Percentiles rank a stretch among this genome's conserved stretches.
Evolutionary conservation across 2,113 vertebrate species (phyloP).

Genomic region (Pomatostomus ruficeps): DNA sequence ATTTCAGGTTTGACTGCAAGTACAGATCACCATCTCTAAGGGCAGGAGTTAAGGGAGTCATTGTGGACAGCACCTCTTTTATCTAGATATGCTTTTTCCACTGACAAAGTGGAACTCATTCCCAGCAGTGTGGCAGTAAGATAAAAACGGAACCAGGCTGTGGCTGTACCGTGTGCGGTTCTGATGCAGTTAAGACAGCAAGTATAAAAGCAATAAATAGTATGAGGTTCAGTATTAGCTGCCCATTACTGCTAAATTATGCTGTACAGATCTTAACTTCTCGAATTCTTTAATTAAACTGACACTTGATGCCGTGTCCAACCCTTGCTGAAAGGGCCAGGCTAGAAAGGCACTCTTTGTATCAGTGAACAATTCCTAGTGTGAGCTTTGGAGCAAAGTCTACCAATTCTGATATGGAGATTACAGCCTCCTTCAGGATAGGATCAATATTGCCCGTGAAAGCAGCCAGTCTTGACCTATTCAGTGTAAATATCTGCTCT

Average conservation of each 20-base stretch:
- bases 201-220: conserved; percentile 24
- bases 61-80: conserved; percentile 18
- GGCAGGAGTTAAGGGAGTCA: neutral
- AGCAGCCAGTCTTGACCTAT: conserved; percentile 4
- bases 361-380: neutral
- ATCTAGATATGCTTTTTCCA: conserved; percentile 8
- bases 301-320: neutral
- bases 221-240: conserved; percentile 17
- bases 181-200: conserved; percentile 10
- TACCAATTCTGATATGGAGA: neutral
- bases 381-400: neutral
- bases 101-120: conserved; percentile 21
- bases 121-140: conserved; percentile 7
- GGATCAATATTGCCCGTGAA: neutral
- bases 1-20: neutral
- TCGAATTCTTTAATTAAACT: neutral
- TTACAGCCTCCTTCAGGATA: neutral
- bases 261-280: neutral
- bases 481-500: neutral
- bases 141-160: neutral
- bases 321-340: neutral
- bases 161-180: neutral
- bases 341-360: conserved; percentile 44
- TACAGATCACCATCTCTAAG: neutral
- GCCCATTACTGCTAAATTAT: neutral